phyloP scores from a whole-genome alignment of 2,888 invertebrate species.

The Tillus elongatus region DNA sequence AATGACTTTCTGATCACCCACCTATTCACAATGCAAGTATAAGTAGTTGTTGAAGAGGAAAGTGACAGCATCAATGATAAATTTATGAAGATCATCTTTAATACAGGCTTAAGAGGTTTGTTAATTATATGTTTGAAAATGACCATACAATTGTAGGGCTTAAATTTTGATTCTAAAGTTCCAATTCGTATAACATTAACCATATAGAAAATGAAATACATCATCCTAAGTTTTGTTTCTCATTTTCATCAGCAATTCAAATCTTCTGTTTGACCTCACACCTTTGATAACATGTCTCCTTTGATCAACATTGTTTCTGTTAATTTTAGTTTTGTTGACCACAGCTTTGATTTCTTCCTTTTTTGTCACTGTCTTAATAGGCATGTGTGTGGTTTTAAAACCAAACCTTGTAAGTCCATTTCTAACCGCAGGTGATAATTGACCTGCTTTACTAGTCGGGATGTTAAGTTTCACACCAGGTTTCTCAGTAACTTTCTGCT shows the following conservation, averaged over 20 bases:
- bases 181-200: too few relatives aligned
- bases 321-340: constrained; percentile 23
- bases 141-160: too few relatives aligned
- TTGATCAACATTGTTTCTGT: constrained; percentile 20
- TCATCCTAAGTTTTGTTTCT: too few relatives aligned
- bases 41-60: too few relatives aligned
- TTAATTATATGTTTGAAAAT: too few relatives aligned
- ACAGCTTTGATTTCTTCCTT: constrained; percentile 25
- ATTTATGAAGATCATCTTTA: too few relatives aligned
- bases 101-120: too few relatives aligned
- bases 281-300: constrained; percentile 49
- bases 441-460: constrained; percentile 9
- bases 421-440: constrained; percentile 5
- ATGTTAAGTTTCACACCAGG: constrained; percentile 2
- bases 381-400: constrained; percentile 20
- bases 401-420: constrained; percentile 21
- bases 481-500: not conserved
- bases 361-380: constrained; percentile 15
- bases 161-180: too few relatives aligned
- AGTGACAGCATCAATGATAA: too few relatives aligned
- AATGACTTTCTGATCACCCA: too few relatives aligned
- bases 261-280: constrained; percentile 61
- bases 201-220: constrained; percentile 13
- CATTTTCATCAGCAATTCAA: constrained; percentile 62
- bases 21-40: too few relatives aligned